These are phyloP conservation scores for Sympetrum striolatum DNA, from an alignment of 2,888 invertebrate species.

Conservation along the genomic window DNA sequence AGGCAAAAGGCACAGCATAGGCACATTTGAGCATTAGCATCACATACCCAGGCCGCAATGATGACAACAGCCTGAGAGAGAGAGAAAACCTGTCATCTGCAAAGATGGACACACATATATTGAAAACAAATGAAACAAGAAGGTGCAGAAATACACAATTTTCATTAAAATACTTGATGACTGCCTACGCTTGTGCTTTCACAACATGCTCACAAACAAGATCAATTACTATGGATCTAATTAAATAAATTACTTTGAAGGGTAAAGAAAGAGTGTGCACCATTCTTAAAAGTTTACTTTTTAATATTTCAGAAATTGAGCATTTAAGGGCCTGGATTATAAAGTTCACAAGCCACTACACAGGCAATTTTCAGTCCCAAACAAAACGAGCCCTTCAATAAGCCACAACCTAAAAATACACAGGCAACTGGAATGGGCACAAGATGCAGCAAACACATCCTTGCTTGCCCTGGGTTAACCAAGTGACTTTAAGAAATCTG, in stretches of 20 bases:
- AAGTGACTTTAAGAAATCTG: not conserved
- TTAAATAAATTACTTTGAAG: slow-evolving; percentile 1
- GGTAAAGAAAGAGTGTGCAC: slow-evolving; percentile 11
- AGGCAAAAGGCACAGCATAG: slow-evolving; percentile 11
- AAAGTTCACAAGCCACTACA: slow-evolving; percentile 29
- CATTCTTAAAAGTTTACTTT: not conserved
- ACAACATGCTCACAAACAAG: slow-evolving; percentile 15
- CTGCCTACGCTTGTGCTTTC: not conserved
- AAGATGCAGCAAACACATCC: slow-evolving; percentile 19
- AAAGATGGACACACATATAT: slow-evolving; percentile 2
- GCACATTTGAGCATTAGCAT: slow-evolving; percentile 19
- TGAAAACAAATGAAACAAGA: not conserved
- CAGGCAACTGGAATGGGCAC: slow-evolving; percentile 22
- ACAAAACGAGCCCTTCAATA: slow-evolving; percentile 27
- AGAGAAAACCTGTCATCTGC: slow-evolving; percentile 22
- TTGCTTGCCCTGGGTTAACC: slow-evolving; percentile 21
- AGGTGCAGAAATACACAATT: not conserved
- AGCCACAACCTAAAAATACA: slow-evolving; percentile 33
- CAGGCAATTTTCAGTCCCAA: slow-evolving; percentile 32
- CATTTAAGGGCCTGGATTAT: slow-evolving; percentile 7
- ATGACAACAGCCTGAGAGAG: slow-evolving; percentile 21
- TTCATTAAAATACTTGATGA: not conserved
- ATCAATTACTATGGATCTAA: slow-evolving; percentile 8
- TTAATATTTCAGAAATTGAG: slow-evolving; percentile 4
- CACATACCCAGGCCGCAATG: slow-evolving; percentile 24